Evolutionary conservation across 1,140 invertebrate genomes (phyloP), one percentile per base, ranked within the genome.

Genomic region (Achroia grisella): DNA sequence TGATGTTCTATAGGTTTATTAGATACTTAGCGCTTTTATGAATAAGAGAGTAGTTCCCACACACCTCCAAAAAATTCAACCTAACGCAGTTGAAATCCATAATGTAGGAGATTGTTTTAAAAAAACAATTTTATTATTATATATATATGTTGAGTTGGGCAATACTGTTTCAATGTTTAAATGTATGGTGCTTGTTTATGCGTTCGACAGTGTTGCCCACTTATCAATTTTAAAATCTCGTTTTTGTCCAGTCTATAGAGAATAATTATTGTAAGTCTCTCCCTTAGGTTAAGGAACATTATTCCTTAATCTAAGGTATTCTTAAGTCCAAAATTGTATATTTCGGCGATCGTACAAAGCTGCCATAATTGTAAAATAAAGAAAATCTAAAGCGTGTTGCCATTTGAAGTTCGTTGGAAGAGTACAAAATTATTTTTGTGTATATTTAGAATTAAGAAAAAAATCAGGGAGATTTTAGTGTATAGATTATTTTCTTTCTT

Each of bases 341-440:
- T 52, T 69, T 72, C 52, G 70, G 74, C 72, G 55, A 66, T 64
- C 51, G 57, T 64, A 68, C 59, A 68, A 73, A 71, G 73, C 67
- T 83, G 75, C 79, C 76, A 81, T 80, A 66, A 70, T 56, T 72
- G 49, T 67, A 74, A 67, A 73, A 46, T 46, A 51, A 56, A 23
- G 6, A 23, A 23, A 3, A 23, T 3, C 17, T 23, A 23, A 23
- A 23, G 17, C 43, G 55, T 74, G 71, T 76, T 78, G 77, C 77
- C 78, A 81, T 84, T 76, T 59, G 58, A 76, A 75, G 79, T 76
- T 84, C 77, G 76, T 80, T 72, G 49, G 53, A 68, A 84, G 77
- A 84, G 80, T 84, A 84, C 80, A 84, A 84, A 81, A 84, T 81
- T 84, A 82, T 82, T 84, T 70, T 84, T 82, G 77, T 84, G 76